A percentile compares a stretch with the other conserved stretches of the same genome.
Evolutionary conservation across 2,113 vertebrate genomes (phyloP).

Genomic region (Parotia lawesii): DNA sequence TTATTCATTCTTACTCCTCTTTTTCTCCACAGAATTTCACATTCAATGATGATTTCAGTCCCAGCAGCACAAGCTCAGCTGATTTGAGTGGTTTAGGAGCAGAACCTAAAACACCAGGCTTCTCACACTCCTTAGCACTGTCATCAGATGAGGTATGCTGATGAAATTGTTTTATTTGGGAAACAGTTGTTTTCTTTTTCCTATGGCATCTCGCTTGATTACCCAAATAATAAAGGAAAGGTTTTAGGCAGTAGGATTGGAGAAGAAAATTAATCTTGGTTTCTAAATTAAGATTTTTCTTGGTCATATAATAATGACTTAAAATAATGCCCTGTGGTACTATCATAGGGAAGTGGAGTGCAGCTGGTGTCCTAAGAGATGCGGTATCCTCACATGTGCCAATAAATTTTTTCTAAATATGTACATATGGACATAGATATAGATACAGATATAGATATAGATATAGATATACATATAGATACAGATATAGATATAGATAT

Average conservation of each 20-base stretch:
- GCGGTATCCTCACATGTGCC: not conserved
- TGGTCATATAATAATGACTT: not conserved
- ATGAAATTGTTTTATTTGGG: not conserved
- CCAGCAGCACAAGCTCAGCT: constrained; percentile 90
- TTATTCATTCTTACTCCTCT: not conserved
- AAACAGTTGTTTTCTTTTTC: not conserved
- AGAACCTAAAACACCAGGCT: constrained; percentile 79
- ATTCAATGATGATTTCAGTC: constrained; percentile 85
- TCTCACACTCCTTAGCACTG: constrained; percentile 75
- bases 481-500: not conserved
- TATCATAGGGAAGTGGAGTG: accelerated
- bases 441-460: not conserved
- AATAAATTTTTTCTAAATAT: not conserved
- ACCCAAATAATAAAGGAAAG: not conserved
- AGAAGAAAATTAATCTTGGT: not conserved
- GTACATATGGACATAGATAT: not conserved
- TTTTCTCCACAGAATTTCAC: constrained; percentile 79
- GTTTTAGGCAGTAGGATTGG: not conserved
- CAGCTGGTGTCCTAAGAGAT: not conserved
- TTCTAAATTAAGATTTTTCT: not conserved
- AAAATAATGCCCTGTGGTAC: not conserved
- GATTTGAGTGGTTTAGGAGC: constrained; percentile 85
- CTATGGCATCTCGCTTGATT: not conserved
- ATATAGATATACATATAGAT: not conserved
- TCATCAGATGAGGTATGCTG: constrained; percentile 91